A percentile compares a stretch with the other conserved stretches of the same genome.
Conservation (phyloP, 1,140 invertebrate species). For the Dendroctonus valens region DNA sequence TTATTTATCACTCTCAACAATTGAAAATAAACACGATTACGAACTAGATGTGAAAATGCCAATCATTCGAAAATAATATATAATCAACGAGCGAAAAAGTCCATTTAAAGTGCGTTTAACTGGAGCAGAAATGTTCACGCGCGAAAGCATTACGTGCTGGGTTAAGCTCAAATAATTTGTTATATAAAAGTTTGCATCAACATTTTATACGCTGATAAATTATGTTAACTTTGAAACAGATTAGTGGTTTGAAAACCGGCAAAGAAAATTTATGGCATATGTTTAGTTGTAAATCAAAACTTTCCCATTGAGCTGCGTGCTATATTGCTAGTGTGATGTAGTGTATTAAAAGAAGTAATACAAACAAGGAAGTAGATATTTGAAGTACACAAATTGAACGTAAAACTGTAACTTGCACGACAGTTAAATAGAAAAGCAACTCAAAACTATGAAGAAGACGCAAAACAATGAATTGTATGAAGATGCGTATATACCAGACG, state of each 20-base stretch:
- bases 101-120: neutral
- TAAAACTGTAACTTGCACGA: slow-evolving; percentile 16
- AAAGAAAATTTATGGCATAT: slow-evolving; percentile 5
- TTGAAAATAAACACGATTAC: too few species aligned
- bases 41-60: too few species aligned
- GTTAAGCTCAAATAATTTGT: neutral
- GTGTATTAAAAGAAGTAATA: slow-evolving; percentile 12
- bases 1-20: neutral
- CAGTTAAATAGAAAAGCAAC: slow-evolving; percentile 24
- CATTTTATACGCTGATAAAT: slow-evolving; percentile 5
- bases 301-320: slow-evolving; percentile 26
- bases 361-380: slow-evolving; percentile 15
- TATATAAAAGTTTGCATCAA: slow-evolving; percentile 11
- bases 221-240: slow-evolving; percentile 5
- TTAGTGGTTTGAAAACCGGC: slow-evolving; percentile 3
- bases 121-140: neutral
- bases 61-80: too few species aligned
- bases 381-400: slow-evolving; percentile 21
- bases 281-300: slow-evolving; percentile 5
- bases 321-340: slow-evolving; percentile 17
- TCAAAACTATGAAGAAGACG: slow-evolving; percentile 26
- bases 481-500: slow-evolving; percentile 9
- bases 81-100: too few species aligned
- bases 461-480: slow-evolving; percentile 22
- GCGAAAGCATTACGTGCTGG: too few species aligned